Evolutionary conservation across 2,113 vertebrate genomes (phyloP).

Genomic region (Entelurus aequoreus): DNA sequence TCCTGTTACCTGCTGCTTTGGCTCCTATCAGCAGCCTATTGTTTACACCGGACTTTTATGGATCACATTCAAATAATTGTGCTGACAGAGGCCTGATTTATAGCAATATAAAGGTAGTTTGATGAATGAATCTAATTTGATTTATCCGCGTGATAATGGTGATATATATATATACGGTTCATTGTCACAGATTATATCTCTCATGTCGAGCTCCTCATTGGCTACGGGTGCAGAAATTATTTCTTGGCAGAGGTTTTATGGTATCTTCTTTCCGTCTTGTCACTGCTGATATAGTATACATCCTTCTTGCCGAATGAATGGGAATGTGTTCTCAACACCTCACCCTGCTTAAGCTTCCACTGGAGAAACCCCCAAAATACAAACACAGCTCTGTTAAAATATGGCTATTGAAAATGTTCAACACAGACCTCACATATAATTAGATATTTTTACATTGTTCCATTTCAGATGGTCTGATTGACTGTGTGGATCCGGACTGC

Average conservation of each 20-base stretch:
- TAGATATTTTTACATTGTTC: neutral
- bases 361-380: neutral
- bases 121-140: slow-evolving; percentile 54
- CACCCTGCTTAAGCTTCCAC: neutral
- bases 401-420: neutral
- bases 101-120: slow-evolving; percentile 25
- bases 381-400: neutral
- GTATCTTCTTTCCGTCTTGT: slow-evolving; percentile 14
- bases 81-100: slow-evolving; percentile 44
- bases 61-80: slow-evolving; percentile 35
- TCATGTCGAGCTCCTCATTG: slow-evolving; percentile 20
- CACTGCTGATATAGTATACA: slow-evolving; percentile 1
- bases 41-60: slow-evolving; percentile 48
- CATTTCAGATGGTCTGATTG: slow-evolving; percentile 85
- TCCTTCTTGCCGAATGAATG: slow-evolving; percentile 3
- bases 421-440: neutral
- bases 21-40: slow-evolving; percentile 35
- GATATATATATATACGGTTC: slow-evolving; percentile 20
- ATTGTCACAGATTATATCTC: slow-evolving; percentile 28
- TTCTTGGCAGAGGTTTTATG: slow-evolving; percentile 22
- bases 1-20: slow-evolving; percentile 48
- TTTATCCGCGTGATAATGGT: slow-evolving; percentile 42
- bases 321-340: slow-evolving; percentile 9
- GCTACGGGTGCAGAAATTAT: slow-evolving; percentile 1
- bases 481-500: slow-evolving; percentile 95